phyloP scores from a whole-genome alignment of 2,888 invertebrate genomes.

The Drosophila imparisetae region DNA sequence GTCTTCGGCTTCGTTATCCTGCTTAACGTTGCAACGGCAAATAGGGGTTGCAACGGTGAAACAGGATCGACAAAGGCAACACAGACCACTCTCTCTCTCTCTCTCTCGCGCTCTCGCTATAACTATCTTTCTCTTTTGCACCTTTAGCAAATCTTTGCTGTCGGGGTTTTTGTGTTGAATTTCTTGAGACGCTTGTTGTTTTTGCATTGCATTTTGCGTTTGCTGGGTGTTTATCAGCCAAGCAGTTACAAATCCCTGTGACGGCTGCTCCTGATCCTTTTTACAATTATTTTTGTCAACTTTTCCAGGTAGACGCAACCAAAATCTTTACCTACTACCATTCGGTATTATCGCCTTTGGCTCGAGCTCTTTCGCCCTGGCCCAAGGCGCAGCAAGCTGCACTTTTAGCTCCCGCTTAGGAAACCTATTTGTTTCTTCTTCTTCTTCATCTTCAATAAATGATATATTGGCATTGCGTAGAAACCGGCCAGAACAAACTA shows the following conservation, averaged over 20 bases:
- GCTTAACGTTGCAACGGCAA: constrained; percentile 51
- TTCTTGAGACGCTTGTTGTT: constrained; percentile 65
- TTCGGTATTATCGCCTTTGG: constrained; percentile 45
- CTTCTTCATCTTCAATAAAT: constrained; percentile 46
- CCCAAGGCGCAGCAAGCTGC: constrained; percentile 40
- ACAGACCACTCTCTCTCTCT: background rate
- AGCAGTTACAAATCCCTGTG: constrained; percentile 56
- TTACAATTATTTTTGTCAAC: constrained; percentile 77
- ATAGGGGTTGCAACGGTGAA: constrained; percentile 67
- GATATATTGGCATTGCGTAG: constrained; percentile 41
- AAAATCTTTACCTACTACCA: constrained; percentile 69
- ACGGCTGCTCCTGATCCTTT: constrained; percentile 65
- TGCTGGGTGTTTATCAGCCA: constrained; percentile 50
- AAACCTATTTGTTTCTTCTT: constrained; percentile 7
- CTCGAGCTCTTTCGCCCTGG: constrained; percentile 47
- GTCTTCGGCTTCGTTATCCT: constrained; percentile 65
- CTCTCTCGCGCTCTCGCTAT: background rate
- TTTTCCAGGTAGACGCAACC: constrained; percentile 60
- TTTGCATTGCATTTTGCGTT: constrained; percentile 63
- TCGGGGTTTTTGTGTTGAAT: constrained; percentile 9
- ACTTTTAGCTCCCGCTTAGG: constrained; percentile 26
- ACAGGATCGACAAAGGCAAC: constrained; percentile 50
- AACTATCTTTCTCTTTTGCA: constrained; percentile 1
- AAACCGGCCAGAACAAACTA: background rate
- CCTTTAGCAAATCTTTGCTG: background rate